A percentile compares a stretch with the other conserved stretches of the same genome.
phyloP scores from a whole-genome alignment of 1,140 invertebrate genomes.

The Drosophila tani region DNA sequence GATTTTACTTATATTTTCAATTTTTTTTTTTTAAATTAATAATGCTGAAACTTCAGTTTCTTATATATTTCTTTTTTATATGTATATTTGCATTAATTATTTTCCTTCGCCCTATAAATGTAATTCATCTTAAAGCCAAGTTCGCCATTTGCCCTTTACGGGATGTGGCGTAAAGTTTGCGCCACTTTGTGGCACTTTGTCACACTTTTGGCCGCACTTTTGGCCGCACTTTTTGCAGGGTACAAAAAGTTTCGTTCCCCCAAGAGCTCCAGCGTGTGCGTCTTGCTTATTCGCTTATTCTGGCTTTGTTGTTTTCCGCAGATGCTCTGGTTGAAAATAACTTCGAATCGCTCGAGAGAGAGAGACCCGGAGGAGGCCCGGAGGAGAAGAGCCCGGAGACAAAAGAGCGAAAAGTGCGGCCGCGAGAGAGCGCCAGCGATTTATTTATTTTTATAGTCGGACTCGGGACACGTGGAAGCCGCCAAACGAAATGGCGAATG shows the following conservation, averaged over 20 bases:
- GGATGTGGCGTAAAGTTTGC: not conserved
- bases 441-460: conserved; percentile 78
- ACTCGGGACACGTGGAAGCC: conserved; percentile 53
- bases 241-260: conserved; percentile 24
- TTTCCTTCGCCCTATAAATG: no score
- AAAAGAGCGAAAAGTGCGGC: not conserved
- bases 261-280: conserved; percentile 37
- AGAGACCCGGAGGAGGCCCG: not conserved
- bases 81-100: no score
- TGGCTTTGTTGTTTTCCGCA: conserved; percentile 47
- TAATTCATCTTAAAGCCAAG: not conserved
- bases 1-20: no score
- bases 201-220: not conserved
- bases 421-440: conserved; percentile 16
- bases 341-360: conserved; percentile 56
- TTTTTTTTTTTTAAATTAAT: no score
- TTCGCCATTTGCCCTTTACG: not conserved
- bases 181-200: not conserved
- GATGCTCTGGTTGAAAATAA: conserved; percentile 77
- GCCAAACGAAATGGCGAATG: conserved; percentile 49
- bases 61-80: no score
- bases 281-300: not conserved
- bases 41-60: no score
- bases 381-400: not conserved
- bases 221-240: conserved; percentile 11